Base-by-base conservation (phyloP, 2,797 vertebrate species). In the Semotilus atromaculatus region DNA sequence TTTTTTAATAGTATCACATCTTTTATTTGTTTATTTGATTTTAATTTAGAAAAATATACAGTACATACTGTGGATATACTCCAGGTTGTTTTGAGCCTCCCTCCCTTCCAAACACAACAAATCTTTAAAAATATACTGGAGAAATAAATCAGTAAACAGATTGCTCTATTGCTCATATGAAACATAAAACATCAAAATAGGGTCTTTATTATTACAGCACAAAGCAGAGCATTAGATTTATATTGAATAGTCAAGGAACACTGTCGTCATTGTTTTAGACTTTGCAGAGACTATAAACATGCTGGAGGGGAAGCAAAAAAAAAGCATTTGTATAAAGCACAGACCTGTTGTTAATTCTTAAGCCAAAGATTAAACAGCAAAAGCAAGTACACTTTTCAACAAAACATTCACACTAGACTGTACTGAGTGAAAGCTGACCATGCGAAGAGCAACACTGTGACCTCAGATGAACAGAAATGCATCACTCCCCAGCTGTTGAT, bases 1-100 rank as follows among this genome's bases (percentile, higher is more conserved):
- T n/a, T n/a, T n/a, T 31, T 34, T 34, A 34, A 51, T 51, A 51
- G 7, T 23, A 36, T 36, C 19, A 34, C 7, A 21, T 38, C 11
- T 66, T 83, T 77, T 84, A 84, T 84, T 84, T 84, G 48, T 77
- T 83, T 23, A 68, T n/a, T n/a, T n/a, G 38, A 3, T 58, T 84
- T 83, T 71, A 78, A 40, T 48, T 70, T 68, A 68, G 64, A 58
- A 48, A 70, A 77, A 78, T 70, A 77, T 78, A 68, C 62, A 76
- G 34, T 83, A 43, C 38, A 67, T 58, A 40, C 60, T 55, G 80
- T 36, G 40, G 13, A 43, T 76, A 55, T 75, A 29, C 13, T 55
- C 34, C 31, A 66, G 11, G 23, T 67, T 40, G 43, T 75, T 53
- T 75, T 51, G n/a, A 72, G 18, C 9, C n/a, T 29, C 11, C 11